phyloP scores from a whole-genome alignment of 1,140 invertebrate genomes.

The Antheraea pernyi region DNA sequence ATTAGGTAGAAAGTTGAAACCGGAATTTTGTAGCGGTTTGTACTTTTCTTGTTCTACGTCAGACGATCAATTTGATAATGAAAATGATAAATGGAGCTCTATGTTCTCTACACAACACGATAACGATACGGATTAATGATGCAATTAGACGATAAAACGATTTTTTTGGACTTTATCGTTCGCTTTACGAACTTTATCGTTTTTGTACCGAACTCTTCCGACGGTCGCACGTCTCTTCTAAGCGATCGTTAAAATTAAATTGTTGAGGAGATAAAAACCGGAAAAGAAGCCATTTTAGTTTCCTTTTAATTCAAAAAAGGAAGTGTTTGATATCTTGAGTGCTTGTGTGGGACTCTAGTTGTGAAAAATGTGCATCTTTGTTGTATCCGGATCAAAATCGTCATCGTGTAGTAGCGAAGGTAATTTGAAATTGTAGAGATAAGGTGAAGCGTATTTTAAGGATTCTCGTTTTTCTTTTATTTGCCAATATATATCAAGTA shows the following conservation, averaged over 20 bases:
- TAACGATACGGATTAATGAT: constrained; percentile 2
- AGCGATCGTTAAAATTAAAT: not conserved
- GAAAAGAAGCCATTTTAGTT: not conserved
- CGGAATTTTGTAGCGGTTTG: not conserved
- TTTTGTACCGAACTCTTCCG: not conserved
- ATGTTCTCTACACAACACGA: not conserved
- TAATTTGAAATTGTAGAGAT: not conserved
- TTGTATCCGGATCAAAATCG: not conserved
- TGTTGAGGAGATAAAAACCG: not conserved
- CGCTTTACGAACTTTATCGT: not conserved
- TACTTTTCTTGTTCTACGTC: not conserved
- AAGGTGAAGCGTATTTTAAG: not conserved
- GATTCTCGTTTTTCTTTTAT: not conserved
- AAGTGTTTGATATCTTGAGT: not conserved
- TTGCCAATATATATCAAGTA: no score
- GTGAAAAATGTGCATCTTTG: not conserved
- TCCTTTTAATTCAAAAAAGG: not conserved
- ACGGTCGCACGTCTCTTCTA: not conserved
- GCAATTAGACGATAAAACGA: constrained; percentile 2
- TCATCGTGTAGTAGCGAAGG: not conserved
- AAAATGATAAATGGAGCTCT: not conserved
- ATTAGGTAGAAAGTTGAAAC: not conserved
- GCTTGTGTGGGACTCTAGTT: not conserved
- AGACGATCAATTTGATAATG: not conserved
- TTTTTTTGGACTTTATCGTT: constrained; percentile 1